A percentile compares a stretch with the other conserved stretches of the same genome.
Conservation (phyloP, 2,797 vertebrate genomes). For the Acridotheres tristis region DNA sequence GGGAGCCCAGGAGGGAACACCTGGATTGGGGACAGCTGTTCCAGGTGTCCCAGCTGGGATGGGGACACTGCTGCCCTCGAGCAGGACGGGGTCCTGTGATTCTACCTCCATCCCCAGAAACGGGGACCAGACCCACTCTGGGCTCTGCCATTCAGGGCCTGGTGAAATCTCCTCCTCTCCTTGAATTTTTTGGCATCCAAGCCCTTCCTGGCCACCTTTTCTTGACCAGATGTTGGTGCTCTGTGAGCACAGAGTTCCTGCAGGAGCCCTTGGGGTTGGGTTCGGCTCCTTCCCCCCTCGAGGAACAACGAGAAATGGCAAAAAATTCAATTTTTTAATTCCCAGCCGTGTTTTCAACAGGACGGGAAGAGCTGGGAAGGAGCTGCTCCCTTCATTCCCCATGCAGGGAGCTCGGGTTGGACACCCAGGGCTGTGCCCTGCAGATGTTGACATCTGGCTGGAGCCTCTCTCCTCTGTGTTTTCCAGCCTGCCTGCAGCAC, state of each 20-base stretch:
- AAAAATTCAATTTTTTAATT: not conserved
- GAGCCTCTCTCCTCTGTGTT: no score
- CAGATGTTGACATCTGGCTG: no score
- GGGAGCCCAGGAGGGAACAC: not conserved
- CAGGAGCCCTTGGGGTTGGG: not conserved
- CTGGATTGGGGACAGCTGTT: not conserved
- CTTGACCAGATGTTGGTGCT: not conserved
- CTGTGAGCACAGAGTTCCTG: not conserved
- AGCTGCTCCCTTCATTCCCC: not conserved
- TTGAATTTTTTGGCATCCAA: not conserved
- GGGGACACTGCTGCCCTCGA: not conserved
- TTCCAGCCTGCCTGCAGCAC: conserved; percentile 87
- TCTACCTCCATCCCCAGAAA: rapidly evolving
- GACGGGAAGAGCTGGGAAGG: not conserved
- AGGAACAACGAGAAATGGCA: not conserved
- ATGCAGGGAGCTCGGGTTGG: rapidly evolving
- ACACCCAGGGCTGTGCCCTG: not conserved
- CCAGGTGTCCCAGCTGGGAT: not conserved
- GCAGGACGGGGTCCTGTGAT: rapidly evolving
- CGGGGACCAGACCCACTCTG: no score
- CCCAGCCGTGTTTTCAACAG: not conserved
- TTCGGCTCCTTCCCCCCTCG: not conserved
- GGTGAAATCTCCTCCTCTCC: not conserved
- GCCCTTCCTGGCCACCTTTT: not conserved
- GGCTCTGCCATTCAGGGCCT: no score